These are phyloP conservation scores for Phoronis australis DNA, from an alignment of 2,888 invertebrate genomes.

Conservation along the genomic window DNA sequence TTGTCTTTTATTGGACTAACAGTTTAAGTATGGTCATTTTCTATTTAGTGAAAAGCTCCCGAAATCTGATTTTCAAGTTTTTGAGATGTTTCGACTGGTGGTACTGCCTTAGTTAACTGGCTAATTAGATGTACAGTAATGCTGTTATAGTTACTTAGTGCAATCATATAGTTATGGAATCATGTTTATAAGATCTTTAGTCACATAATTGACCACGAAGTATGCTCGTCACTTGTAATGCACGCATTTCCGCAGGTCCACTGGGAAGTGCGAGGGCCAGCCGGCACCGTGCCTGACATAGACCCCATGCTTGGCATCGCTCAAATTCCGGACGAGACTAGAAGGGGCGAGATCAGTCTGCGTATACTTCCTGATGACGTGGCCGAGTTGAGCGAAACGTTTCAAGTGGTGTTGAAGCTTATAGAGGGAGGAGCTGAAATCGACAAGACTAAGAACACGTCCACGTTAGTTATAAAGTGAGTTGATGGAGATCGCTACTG, in stretches of 20 bases:
- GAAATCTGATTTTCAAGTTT: too few species aligned
- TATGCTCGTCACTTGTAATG: too few species aligned
- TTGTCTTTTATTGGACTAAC: too few species aligned
- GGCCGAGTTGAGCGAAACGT: conserved; percentile 42
- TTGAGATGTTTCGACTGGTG: too few species aligned
- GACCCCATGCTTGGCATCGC: conserved; percentile 31
- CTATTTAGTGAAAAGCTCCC: too few species aligned
- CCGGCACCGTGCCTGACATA: conserved; percentile 24
- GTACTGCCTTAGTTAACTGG: too few species aligned
- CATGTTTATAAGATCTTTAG: background rate
- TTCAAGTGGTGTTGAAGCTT: conserved; percentile 24
- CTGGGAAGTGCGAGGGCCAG: conserved; percentile 36
- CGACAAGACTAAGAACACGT: conserved; percentile 24
- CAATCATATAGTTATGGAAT: too few species aligned
- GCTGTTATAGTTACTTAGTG: too few species aligned
- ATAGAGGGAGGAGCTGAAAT: conserved; percentile 48
- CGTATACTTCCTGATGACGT: conserved; percentile 35
- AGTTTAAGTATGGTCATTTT: too few species aligned
- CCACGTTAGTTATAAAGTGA: conserved; percentile 39
- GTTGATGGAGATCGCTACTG: too few species aligned
- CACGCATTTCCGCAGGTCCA: too few species aligned
- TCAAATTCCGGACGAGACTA: conserved; percentile 22
- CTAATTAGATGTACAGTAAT: too few species aligned
- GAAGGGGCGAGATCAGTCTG: conserved; percentile 30
- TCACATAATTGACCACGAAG: background rate